Percentiles rank a stretch among this genome's conserved stretches.
Evolutionary conservation across 2,113 vertebrate genomes (phyloP).

Genomic region (Mobula birostris): DNA sequence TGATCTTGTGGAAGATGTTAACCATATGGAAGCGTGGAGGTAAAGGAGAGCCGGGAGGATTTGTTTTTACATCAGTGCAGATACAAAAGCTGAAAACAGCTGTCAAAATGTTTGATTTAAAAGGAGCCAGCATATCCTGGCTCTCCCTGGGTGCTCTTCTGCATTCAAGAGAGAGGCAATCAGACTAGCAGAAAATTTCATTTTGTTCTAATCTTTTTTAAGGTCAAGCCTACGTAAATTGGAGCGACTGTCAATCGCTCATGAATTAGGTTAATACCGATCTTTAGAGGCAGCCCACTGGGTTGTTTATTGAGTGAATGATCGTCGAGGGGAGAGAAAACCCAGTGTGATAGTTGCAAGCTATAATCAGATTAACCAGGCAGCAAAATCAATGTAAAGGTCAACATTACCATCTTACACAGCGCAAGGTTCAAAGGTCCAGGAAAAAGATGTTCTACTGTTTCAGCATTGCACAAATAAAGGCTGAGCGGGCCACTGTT

Average conservation of each 20-base stretch:
- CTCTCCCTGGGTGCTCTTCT: neutral
- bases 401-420: slow-evolving; percentile 30
- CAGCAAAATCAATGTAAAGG: slow-evolving; percentile 20
- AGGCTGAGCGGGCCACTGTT: neutral
- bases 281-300: neutral
- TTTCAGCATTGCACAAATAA: slow-evolving; percentile 21
- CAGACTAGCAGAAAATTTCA: neutral
- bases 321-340: neutral
- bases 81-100: neutral
- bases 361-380: slow-evolving; percentile 32
- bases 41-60: neutral
- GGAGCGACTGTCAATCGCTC: neutral
- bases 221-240: neutral
- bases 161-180: neutral
- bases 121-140: neutral
- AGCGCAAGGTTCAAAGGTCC: slow-evolving; percentile 14
- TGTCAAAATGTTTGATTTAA: neutral
- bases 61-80: neutral
- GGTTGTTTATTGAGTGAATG: slow-evolving; percentile 7
- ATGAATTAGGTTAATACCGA: slow-evolving; percentile 2
- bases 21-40: neutral
- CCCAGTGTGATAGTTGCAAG: neutral
- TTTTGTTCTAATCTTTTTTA: neutral
- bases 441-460: slow-evolving; percentile 28
- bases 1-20: too few species aligned